Conservation (phyloP, 2,888 invertebrate genomes). For the Dicyrtomina minuta region DNA sequence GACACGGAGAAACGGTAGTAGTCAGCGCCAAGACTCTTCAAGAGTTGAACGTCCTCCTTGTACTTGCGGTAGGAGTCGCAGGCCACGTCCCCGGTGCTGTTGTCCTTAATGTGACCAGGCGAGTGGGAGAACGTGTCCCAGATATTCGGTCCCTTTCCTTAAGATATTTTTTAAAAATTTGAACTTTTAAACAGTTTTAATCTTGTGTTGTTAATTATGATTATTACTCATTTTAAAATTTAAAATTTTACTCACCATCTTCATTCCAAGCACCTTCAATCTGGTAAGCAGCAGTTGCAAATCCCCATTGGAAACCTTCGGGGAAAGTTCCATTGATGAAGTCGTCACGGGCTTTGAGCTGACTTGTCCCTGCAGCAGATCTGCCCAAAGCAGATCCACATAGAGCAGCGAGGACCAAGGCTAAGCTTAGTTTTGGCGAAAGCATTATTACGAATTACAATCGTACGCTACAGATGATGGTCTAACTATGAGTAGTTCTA, state of each 20-base stretch:
- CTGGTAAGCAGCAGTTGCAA: slow-evolving; percentile 25
- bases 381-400: not conserved
- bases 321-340: slow-evolving; percentile 25
- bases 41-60: slow-evolving; percentile 57
- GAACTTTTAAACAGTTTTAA: too few species aligned
- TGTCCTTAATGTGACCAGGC: slow-evolving; percentile 41
- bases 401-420: not conserved
- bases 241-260: slow-evolving; percentile 17
- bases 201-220: too few species aligned
- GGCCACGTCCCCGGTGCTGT: slow-evolving; percentile 56
- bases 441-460: too few species aligned
- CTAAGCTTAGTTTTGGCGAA: too few species aligned
- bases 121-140: slow-evolving; percentile 57
- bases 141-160: slow-evolving; percentile 66
- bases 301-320: slow-evolving; percentile 15
- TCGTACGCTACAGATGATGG: too few species aligned
- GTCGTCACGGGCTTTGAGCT: not conserved
- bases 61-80: slow-evolving; percentile 58
- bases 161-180: too few species aligned
- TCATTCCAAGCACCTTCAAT: slow-evolving; percentile 30
- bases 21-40: slow-evolving; percentile 52
- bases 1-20: slow-evolving; percentile 57
- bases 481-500: too few species aligned
- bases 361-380: not conserved
- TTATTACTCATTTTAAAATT: too few species aligned